phyloP scores from a whole-genome alignment of 2,113 vertebrate genomes.

The Otis tarda region DNA sequence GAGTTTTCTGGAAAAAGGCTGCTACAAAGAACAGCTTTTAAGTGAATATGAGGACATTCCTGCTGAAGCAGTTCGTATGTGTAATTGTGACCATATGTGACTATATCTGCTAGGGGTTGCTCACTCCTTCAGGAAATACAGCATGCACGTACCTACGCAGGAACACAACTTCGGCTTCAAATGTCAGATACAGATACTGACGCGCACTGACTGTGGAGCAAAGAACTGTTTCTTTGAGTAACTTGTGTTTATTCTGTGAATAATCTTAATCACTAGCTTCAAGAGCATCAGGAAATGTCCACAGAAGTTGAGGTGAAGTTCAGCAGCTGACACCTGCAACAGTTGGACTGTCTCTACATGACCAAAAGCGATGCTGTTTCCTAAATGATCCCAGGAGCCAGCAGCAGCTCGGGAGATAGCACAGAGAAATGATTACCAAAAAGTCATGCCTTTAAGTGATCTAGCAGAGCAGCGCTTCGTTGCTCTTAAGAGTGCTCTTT shows the following conservation, averaged over 20 bases:
- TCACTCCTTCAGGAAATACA: background rate
- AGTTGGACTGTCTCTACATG: background rate
- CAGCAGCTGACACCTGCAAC: background rate
- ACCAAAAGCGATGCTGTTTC: background rate
- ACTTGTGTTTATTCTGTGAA: background rate
- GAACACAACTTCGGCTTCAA: background rate
- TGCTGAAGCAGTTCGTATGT: background rate
- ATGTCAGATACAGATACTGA: background rate
- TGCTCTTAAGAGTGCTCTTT: background rate
- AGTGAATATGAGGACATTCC: background rate
- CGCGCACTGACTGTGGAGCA: background rate
- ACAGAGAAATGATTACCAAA: background rate
- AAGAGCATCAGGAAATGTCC: background rate
- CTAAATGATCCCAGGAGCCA: background rate
- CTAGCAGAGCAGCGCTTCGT: background rate
- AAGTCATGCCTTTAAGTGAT: background rate
- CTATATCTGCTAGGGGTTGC: background rate
- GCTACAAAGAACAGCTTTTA: background rate
- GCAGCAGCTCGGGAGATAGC: background rate
- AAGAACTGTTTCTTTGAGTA: background rate
- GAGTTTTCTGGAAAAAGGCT: conserved; percentile 5
- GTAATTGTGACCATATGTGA: background rate
- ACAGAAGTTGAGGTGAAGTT: background rate
- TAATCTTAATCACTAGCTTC: background rate
- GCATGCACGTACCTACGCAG: background rate